Evolutionary conservation across 37 sponge, comb jelly and placozoan species (phyloP).

Genomic region (Spongilla lacustris): DNA sequence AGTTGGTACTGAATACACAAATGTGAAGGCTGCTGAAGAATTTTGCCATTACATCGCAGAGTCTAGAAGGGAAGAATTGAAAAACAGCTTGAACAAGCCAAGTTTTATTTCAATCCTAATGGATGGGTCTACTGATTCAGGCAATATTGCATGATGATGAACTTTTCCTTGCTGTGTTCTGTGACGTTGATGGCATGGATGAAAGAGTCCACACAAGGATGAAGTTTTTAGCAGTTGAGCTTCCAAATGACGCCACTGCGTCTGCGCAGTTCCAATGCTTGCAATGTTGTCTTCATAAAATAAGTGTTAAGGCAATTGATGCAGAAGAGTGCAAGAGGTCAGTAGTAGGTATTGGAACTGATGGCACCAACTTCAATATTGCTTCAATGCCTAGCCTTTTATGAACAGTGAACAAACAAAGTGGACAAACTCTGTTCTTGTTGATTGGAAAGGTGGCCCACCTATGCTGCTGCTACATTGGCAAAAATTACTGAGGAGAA

Average conservation of each 20-base stretch:
- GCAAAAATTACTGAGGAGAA: no score
- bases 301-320: constrained; percentile 7
- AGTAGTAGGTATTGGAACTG: constrained; percentile 45
- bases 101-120: constrained; percentile 26
- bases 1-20: constrained; percentile 10
- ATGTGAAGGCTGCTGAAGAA: constrained; percentile 9
- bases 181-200: constrained; percentile 30
- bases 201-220: constrained; percentile 32
- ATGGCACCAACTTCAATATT: constrained; percentile 15
- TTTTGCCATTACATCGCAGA: constrained; percentile 45
- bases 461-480: no score
- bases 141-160: constrained; percentile 40
- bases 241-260: constrained; percentile 20
- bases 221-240: constrained; percentile 16
- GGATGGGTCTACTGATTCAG: constrained; percentile 35
- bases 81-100: not conserved
- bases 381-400: not conserved
- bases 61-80: not conserved
- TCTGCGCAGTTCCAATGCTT: constrained; percentile 23
- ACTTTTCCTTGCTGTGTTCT: constrained; percentile 29
- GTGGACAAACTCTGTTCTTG: no score
- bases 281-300: not conserved
- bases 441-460: no score
- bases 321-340: constrained; percentile 31
- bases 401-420: no score